phyloP scores from a whole-genome alignment of 2,888 invertebrate species.

The Nemurella pictetii region DNA sequence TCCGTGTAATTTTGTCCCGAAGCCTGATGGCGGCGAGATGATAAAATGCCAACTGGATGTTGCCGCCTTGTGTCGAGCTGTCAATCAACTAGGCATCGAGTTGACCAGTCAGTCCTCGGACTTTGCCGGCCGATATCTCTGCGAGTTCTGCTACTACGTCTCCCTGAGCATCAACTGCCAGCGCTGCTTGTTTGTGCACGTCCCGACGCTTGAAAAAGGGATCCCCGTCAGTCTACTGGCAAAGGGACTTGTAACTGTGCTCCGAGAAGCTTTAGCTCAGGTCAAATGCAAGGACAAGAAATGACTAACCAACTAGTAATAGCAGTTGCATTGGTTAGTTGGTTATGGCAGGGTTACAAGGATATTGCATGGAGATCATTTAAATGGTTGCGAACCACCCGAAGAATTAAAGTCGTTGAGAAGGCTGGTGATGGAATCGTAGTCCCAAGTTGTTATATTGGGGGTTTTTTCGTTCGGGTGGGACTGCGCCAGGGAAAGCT shows the following conservation, averaged over 20 bases:
- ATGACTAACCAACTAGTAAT: background rate
- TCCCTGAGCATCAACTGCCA: constrained; percentile 67
- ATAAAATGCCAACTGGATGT: background rate
- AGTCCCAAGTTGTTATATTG: no score
- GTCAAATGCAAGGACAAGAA: background rate
- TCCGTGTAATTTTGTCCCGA: no score
- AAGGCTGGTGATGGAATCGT: no score
- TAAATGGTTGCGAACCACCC: no score
- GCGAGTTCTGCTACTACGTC: constrained; percentile 80
- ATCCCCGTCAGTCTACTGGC: background rate
- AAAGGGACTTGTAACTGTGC: background rate
- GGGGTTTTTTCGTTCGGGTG: no score
- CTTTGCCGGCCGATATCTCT: constrained; percentile 64
- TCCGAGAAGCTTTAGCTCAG: background rate
- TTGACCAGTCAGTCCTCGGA: background rate
- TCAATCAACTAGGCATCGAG: background rate
- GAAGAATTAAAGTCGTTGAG: no score
- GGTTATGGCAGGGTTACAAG: no score
- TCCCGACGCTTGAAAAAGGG: constrained; percentile 64
- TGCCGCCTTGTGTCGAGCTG: background rate
- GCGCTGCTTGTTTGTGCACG: constrained; percentile 75
- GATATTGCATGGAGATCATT: no score
- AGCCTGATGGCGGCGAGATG: background rate
- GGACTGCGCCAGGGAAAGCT: no score
- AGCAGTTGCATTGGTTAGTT: no score